Conservation (phyloP, 35 echinoderm and acorn worm genomes). For the Amphiura filiformis region DNA sequence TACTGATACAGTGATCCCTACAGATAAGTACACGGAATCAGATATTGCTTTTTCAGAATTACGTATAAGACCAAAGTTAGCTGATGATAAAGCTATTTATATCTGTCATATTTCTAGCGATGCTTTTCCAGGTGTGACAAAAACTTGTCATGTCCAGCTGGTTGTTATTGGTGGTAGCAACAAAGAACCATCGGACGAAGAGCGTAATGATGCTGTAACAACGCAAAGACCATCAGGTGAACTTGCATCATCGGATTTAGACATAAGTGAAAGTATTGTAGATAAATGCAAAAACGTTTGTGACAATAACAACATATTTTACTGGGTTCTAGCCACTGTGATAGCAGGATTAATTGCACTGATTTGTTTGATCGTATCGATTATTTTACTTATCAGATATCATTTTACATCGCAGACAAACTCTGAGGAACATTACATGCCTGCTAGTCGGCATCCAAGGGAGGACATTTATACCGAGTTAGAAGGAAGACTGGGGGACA, state of each 20-base stretch:
- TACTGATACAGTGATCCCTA: not conserved
- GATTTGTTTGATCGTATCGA: not conserved
- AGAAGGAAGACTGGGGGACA: not conserved
- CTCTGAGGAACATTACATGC: not conserved
- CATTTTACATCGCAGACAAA: not conserved
- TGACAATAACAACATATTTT: not conserved
- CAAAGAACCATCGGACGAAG: not conserved
- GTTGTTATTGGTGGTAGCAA: not conserved
- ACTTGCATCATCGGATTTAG: not conserved
- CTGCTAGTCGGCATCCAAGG: not conserved
- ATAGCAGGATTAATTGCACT: not conserved
- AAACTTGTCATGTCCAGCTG: not conserved
- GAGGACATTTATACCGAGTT: not conserved
- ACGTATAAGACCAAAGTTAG: not conserved
- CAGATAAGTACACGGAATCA: not conserved
- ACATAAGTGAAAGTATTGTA: not conserved
- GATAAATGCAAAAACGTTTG: not conserved
- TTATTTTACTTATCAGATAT: not conserved
- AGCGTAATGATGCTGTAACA: not conserved
- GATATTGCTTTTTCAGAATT: not conserved
- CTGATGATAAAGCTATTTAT: not conserved
- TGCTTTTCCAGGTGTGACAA: not conserved
- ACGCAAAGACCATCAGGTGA: not conserved
- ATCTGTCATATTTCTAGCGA: not conserved
- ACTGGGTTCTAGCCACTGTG: not conserved